phyloP scores from a whole-genome alignment of 2,797 vertebrate genomes.

The Oceanodroma leucorhoa region DNA sequence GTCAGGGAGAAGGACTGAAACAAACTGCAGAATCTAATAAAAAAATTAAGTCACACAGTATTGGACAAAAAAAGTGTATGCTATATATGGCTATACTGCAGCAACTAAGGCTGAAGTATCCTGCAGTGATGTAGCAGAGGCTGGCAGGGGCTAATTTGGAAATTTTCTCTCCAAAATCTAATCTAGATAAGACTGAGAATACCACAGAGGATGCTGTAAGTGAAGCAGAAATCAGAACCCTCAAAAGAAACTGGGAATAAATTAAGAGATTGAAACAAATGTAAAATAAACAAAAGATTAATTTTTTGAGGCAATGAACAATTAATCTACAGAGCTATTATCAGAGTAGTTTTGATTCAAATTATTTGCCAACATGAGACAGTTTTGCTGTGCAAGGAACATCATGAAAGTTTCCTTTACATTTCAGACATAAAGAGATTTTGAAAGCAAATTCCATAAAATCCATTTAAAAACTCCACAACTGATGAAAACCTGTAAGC shows the following conservation, averaged over 20 bases:
- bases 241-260: not conserved
- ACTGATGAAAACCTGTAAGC: not conserved
- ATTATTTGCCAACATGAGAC: not conserved
- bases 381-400: not conserved
- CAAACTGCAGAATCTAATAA: not conserved
- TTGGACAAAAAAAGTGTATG: not conserved
- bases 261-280: not conserved
- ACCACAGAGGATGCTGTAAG: not conserved
- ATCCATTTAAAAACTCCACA: not conserved
- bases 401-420: not conserved
- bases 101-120: not conserved
- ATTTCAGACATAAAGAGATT: not conserved
- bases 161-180: not conserved
- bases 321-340: not conserved
- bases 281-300: not conserved
- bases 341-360: not conserved
- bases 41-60: not conserved
- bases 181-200: not conserved
- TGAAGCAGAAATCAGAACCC: not conserved
- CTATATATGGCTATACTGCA: not conserved
- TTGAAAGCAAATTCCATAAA: not conserved
- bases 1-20: not conserved
- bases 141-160: not conserved
- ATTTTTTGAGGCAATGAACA: not conserved
- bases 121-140: not conserved